Percentiles rank a stretch among this genome's conserved stretches.
These are phyloP conservation scores for Bubo bubo DNA, from an alignment of 2,113 vertebrate genomes.

Conservation along the genomic window DNA sequence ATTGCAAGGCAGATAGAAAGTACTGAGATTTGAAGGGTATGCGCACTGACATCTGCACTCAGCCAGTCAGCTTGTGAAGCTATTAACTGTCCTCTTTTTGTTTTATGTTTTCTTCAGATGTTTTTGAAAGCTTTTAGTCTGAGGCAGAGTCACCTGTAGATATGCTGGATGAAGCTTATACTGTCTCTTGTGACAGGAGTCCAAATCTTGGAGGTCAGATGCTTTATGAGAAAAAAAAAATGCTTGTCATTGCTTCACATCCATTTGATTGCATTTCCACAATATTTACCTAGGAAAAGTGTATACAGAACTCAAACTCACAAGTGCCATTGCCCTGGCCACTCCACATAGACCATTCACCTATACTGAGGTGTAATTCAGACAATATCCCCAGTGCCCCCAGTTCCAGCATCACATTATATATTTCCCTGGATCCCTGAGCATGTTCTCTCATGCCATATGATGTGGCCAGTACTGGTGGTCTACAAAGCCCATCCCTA, in stretches of 20 bases:
- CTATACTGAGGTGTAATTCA: neutral
- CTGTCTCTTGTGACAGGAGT: neutral
- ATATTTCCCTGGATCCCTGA: neutral
- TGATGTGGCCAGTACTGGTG: neutral
- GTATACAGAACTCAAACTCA: neutral
- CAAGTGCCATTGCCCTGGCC: neutral
- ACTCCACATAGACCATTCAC: neutral
- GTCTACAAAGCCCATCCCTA: neutral
- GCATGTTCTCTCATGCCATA: neutral
- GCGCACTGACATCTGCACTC: neutral
- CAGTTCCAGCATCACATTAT: neutral
- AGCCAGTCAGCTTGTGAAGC: neutral
- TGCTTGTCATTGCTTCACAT: neutral
- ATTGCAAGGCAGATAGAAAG: neutral
- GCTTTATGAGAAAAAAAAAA: neutral
- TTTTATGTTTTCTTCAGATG: neutral
- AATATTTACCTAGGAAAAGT: neutral
- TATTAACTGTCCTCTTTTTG: neutral
- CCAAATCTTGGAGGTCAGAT: neutral
- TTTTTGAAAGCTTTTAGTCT: neutral
- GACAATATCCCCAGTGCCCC: fast-evolving
- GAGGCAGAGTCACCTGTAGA: neutral
- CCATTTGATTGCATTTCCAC: neutral
- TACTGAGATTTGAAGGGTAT: neutral
- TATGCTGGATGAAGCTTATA: neutral